Conservation (phyloP, 2,113 vertebrate genomes). For the Piprites chloris region DNA sequence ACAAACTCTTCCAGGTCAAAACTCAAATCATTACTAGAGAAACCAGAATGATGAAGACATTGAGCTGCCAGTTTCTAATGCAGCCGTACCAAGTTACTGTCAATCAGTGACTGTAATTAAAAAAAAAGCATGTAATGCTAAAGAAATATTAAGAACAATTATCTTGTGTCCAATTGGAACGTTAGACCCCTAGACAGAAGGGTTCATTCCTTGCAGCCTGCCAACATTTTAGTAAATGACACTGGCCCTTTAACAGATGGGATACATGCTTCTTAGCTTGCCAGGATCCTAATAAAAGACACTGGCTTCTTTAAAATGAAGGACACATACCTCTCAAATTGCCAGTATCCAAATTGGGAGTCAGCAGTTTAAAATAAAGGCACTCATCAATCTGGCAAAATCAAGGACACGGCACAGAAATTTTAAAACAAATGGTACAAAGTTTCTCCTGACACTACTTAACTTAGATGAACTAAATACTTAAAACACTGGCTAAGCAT, state of each 20-base stretch:
- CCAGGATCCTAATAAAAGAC: constrained; percentile 78
- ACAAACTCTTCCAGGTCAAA: constrained; percentile 66
- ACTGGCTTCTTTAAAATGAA: constrained; percentile 74
- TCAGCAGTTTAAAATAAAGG: constrained; percentile 72
- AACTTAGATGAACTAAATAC: constrained; percentile 12
- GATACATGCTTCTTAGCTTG: constrained; percentile 67
- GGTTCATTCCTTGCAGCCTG: constrained; percentile 56
- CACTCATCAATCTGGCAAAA: constrained; percentile 64
- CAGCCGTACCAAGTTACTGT: constrained; percentile 68
- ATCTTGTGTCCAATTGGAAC: constrained; percentile 66
- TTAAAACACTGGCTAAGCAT: not conserved
- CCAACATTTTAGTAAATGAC: constrained; percentile 72
- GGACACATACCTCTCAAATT: constrained; percentile 73
- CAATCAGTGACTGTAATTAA: constrained; percentile 43
- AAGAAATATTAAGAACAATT: constrained; percentile 68
- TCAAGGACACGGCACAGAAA: constrained; percentile 53
- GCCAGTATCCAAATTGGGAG: constrained; percentile 65
- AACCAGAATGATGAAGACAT: constrained; percentile 62
- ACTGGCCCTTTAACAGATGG: constrained; percentile 76
- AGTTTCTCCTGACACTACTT: constrained; percentile 16
- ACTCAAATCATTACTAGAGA: constrained; percentile 62
- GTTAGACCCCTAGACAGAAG: constrained; percentile 61
- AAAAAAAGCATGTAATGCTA: constrained; percentile 16
- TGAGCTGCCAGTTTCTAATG: constrained; percentile 66
- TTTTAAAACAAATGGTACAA: constrained; percentile 47